A percentile compares a stretch with the other conserved stretches of the same genome.
Conservation (phyloP, 2,113 vertebrate species). For the Charadrius vociferus region DNA sequence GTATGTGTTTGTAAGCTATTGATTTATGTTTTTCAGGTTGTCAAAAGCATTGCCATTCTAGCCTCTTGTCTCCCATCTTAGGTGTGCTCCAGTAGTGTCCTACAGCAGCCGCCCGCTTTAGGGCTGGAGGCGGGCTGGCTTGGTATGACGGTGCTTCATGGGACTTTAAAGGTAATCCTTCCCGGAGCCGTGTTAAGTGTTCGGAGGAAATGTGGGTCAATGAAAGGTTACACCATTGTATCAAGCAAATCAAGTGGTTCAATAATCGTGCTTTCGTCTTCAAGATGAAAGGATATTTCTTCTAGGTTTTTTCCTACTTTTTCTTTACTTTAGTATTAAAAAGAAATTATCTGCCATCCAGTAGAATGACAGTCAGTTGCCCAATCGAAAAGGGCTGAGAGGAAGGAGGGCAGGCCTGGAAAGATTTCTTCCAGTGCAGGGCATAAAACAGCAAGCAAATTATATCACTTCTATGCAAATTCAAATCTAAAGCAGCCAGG, state of each 20-base stretch:
- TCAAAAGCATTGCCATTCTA: not conserved
- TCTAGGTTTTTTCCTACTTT: not conserved
- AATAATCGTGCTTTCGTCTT: not conserved
- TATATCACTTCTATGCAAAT: not conserved
- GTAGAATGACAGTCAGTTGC: not conserved
- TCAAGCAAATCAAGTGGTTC: not conserved
- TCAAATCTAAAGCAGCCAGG: not conserved
- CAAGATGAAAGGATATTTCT: not conserved
- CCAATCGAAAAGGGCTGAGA: not conserved
- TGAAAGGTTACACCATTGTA: not conserved
- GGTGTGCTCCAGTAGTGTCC: not conserved
- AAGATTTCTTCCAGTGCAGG: not conserved
- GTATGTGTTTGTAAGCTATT: not conserved
- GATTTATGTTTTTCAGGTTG: not conserved
- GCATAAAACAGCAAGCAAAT: not conserved
- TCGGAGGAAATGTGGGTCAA: not conserved
- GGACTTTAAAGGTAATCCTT: not conserved
- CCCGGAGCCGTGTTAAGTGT: not conserved
- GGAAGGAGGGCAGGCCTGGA: not conserved
- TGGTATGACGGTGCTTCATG: not conserved
- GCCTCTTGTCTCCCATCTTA: not conserved
- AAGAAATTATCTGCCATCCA: not conserved
- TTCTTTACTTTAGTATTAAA: too few species aligned
- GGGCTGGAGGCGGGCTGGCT: not conserved
- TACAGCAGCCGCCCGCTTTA: accelerated